A percentile compares a stretch with the other conserved stretches of the same genome.
Evolutionary conservation across 1,140 invertebrate species (phyloP).

Genomic region (Probaryconus sp.): DNA sequence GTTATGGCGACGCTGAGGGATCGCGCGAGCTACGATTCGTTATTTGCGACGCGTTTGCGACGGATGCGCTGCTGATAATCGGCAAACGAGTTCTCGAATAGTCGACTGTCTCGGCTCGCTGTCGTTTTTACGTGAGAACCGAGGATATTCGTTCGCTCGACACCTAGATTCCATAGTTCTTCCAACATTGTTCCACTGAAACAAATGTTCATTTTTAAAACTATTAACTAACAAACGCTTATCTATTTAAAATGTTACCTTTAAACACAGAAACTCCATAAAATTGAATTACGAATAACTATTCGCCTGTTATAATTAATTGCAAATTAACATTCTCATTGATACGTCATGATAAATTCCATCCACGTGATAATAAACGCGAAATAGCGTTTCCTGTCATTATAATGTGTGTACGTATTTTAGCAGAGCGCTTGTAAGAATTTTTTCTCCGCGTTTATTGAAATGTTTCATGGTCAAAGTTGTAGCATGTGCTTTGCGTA

Average conservation of each 20-base stretch:
- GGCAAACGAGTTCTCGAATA: no score
- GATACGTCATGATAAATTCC: no score
- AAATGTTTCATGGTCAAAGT: slow-evolving; percentile 57
- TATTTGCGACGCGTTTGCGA: slow-evolving; percentile 45
- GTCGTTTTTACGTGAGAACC: slow-evolving; percentile 26
- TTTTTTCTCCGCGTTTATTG: slow-evolving; percentile 56
- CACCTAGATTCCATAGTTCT: no score
- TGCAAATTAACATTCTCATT: no score
- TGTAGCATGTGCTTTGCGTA: slow-evolving; percentile 52
- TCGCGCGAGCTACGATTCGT: slow-evolving; percentile 51
- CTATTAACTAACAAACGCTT: no score
- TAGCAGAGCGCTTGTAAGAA: slow-evolving; percentile 43
- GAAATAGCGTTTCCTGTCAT: slow-evolving; percentile 34
- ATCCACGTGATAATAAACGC: slow-evolving; percentile 19
- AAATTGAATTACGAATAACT: no score
- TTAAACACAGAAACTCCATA: no score
- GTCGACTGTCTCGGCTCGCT: slow-evolving; percentile 30
- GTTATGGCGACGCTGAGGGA: slow-evolving; percentile 61
- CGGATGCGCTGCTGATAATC: slow-evolving; percentile 47
- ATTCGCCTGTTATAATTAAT: no score
- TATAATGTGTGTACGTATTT: slow-evolving; percentile 31
- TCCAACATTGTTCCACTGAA: no score
- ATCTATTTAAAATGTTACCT: no score
- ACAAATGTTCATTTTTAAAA: no score
- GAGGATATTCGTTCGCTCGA: no score